Evolutionary conservation across 2,888 invertebrate genomes (phyloP), one percentile per base, ranked within the genome.

Genomic region (Alloscopus bannaensis): DNA sequence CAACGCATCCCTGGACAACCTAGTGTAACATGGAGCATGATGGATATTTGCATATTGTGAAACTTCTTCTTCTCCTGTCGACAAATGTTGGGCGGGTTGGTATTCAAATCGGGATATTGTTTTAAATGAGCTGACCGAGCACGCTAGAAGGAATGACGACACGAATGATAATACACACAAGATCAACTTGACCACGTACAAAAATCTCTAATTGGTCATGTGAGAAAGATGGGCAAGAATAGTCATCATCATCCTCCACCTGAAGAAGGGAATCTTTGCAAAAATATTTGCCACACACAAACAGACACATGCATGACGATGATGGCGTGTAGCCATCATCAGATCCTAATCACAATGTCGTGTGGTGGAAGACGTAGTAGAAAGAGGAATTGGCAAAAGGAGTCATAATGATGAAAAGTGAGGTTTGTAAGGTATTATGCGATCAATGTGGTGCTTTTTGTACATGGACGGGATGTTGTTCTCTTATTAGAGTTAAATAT

Each of bases 171-270:
- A 22, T 24, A 11, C n/a, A 60, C 40, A 40, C 24, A 40, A 11
- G 60, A 24, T 8, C 40, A 60, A 60, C 13, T 36, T 59, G 20
- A 59, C 59, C 31, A 8, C n/a, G n/a, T n/a, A n/a, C n/a, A n/a
- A n/a, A 24, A 36, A 40, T 60, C 60, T 60, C 20, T 40, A 60
- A 60, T 60, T 60, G 60, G 60, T 40, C 60, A 60, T 40, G 11
- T 57, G 28, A 57, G 29, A 57, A 47, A 28, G 8, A 57, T 4
- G 29, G 29, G 57, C 57, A 57, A n/a, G n/a, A n/a, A n/a, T n/a
- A n/a, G n/a, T n/a, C n/a, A n/a, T n/a, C n/a, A n/a, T n/a, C n/a
- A n/a, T n/a, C n/a, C n/a, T n/a, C n/a, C n/a, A n/a, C n/a, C n/a
- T n/a, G n/a, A n/a, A n/a, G n/a, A n/a, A n/a, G n/a, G n/a, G n/a